Percentiles rank a stretch among this genome's conserved stretches.
Evolutionary conservation across 2,113 vertebrate species (phyloP).

Genomic region (Hucho hucho): DNA sequence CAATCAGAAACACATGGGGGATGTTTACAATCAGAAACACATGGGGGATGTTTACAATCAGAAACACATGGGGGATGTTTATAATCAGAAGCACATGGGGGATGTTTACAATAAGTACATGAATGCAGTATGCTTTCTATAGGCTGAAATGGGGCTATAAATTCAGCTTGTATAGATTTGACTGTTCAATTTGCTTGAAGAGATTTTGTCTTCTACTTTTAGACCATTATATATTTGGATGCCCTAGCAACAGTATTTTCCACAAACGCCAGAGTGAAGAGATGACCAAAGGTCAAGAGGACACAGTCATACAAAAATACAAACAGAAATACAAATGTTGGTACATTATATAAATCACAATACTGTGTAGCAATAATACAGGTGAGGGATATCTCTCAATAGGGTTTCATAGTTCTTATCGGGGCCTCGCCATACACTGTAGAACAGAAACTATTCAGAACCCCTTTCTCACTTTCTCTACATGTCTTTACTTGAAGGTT

Average conservation of each 20-base stretch:
- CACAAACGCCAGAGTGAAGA: constrained; percentile 31
- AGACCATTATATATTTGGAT: background rate
- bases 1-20: background rate
- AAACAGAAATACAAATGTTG: constrained; percentile 36
- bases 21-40: background rate
- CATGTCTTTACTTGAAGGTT: constrained; percentile 18
- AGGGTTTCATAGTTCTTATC: constrained; percentile 29
- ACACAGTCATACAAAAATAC: constrained; percentile 37
- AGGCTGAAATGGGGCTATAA: background rate
- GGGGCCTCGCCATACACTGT: constrained; percentile 21
- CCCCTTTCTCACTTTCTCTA: background rate
- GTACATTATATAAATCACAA: constrained; percentile 40
- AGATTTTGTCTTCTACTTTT: background rate
- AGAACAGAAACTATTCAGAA: constrained; percentile 36
- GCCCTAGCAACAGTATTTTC: background rate
- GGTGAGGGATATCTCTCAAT: background rate
- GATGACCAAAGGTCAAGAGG: constrained; percentile 35
- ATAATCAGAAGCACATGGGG: background rate
- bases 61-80: background rate
- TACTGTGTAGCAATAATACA: constrained; percentile 12
- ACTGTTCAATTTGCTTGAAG: background rate
- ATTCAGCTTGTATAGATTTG: background rate
- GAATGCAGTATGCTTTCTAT: background rate
- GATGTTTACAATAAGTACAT: background rate
- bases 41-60: background rate